Percentiles rank a stretch among this genome's conserved stretches.
These are phyloP conservation scores for Limnephilus rhombicus DNA, from an alignment of 2,888 invertebrate species.

Conservation along the genomic window DNA sequence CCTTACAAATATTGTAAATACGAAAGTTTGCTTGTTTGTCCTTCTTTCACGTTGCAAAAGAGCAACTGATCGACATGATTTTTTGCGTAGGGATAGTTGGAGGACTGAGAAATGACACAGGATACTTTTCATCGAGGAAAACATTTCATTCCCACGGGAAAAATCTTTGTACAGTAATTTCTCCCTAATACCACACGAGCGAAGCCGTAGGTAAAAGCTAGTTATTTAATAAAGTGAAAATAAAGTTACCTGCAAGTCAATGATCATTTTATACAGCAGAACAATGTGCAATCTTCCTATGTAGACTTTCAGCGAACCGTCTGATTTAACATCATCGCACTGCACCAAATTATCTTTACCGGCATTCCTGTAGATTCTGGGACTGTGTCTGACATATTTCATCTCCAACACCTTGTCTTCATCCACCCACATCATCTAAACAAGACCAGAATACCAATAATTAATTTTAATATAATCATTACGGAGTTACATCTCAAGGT, in stretches of 20 bases:
- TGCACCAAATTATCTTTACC: conserved; percentile 75
- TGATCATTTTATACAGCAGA: conserved; percentile 81
- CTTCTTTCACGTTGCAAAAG: too few species aligned
- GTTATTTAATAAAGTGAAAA: background rate
- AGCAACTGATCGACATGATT: too few species aligned
- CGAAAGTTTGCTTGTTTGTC: too few species aligned
- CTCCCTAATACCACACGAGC: too few species aligned
- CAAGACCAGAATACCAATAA: conserved; percentile 54
- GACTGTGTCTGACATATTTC: conserved; percentile 85
- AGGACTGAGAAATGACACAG: too few species aligned
- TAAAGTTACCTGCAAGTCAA: conserved; percentile 80
- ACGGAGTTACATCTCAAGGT: background rate
- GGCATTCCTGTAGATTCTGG: conserved; percentile 73
- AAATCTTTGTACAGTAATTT: too few species aligned
- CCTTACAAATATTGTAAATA: too few species aligned
- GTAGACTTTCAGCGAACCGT: conserved; percentile 84
- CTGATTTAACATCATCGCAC: conserved; percentile 78
- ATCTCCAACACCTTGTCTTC: conserved; percentile 89
- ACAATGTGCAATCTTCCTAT: conserved; percentile 86
- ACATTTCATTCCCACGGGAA: too few species aligned
- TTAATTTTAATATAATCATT: background rate
- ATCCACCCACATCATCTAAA: conserved; percentile 85
- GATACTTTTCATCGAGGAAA: too few species aligned
- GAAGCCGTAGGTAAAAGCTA: too few species aligned
- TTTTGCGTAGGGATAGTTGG: too few species aligned